Evolutionary conservation across 2,113 vertebrate genomes (phyloP).

Genomic region (Chloropsis cyanopogon): DNA sequence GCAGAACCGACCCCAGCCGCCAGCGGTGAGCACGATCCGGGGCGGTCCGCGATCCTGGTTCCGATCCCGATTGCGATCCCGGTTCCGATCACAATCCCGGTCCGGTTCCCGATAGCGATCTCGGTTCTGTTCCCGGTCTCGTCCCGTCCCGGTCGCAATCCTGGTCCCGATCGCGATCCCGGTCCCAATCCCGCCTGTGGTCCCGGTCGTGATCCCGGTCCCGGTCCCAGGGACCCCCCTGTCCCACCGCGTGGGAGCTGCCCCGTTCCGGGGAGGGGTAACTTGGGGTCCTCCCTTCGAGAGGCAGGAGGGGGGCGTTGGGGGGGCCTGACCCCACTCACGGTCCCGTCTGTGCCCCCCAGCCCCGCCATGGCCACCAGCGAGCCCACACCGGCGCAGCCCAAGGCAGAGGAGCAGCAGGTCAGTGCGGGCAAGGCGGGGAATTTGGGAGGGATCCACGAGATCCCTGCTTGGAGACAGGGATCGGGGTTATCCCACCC

Average conservation of each 20-base stretch:
- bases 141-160: too few species aligned
- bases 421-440: not conserved
- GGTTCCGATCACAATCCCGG: not conserved
- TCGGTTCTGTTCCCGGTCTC: accelerated
- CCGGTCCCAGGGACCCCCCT: not conserved
- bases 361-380: constrained; percentile 9
- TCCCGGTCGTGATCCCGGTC: not conserved
- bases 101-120: not conserved
- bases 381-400: not conserved
- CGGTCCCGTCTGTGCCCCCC: not conserved
- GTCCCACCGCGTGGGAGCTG: not conserved
- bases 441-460: accelerated
- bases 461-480: not conserved
- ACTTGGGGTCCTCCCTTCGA: not conserved
- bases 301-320: not conserved
- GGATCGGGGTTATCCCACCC: not conserved
- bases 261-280: not conserved
- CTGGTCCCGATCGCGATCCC: not conserved
- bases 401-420: constrained; percentile 20
- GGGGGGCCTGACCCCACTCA: not conserved
- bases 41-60: not conserved
- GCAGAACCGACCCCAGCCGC: not conserved
- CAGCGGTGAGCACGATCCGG: not conserved
- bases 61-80: not conserved
- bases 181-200: not conserved